Evolutionary conservation across 1,140 invertebrate species (phyloP), one percentile per base, ranked within the genome.

Genomic region (Apis mellifera): DNA sequence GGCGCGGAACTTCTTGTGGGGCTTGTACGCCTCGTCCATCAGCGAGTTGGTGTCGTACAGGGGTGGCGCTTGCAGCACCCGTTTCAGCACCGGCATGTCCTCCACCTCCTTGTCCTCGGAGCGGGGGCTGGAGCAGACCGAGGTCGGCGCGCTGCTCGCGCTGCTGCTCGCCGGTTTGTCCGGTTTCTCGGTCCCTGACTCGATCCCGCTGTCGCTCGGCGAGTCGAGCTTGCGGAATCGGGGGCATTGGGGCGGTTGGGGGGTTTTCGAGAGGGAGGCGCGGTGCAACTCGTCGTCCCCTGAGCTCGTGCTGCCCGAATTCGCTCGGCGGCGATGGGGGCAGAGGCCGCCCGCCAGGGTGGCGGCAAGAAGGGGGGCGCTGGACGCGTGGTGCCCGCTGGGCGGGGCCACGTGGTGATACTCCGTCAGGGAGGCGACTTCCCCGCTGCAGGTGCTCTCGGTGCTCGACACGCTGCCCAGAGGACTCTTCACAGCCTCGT

Each of bases 11-110:
- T 99, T 99, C 93, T 99, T 99, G 95, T 99, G 98, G 66, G 98
- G 97, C 90, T 98, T 98, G 94, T 98, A 98, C 1, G 98, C 98
- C 93, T 98, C 98, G 91, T 98, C 98, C 97, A 98, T 98, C 60
- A 98, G 93, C 1, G 97, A 97, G 89, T 97, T 97, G 64, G 97
- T 97, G 90, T 98, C 97, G 93, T 97, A 97, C 2, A 98, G 94
- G 0, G 98, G 98, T 1, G 98, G 98, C 2, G 98, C 98, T 92
- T 98, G 97, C 1, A 99, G 95, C 0, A 98, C 98, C 48, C 98
- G 95, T 90, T 98, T 98, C 75, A 99, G 94, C 79, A 98, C 97
- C 0, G 98, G 98, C 98, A 98, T 99, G 89, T 98, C 98, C 92
- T 98, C 97, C 19, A 97, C 96, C 64, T 98, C 97, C 83, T 98